Evolutionary conservation across 2,888 invertebrate species (phyloP).

Genomic region (Chrysotoxum bicinctum): DNA sequence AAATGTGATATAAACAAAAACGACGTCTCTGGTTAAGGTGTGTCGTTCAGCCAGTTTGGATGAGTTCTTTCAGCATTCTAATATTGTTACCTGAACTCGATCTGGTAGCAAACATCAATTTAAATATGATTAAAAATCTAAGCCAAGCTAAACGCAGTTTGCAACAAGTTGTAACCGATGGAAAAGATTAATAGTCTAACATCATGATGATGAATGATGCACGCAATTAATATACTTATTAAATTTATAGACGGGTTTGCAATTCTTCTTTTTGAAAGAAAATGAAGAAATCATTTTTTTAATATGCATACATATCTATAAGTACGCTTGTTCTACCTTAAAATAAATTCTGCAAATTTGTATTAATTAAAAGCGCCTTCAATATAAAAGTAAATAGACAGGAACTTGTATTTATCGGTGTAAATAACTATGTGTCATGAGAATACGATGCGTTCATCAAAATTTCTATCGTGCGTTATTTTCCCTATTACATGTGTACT

Average conservation of each 20-base stretch:
- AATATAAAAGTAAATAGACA: too few relatives aligned
- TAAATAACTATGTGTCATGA: too few relatives aligned
- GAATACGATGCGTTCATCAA: too few relatives aligned
- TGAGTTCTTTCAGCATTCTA: background rate
- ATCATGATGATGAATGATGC: background rate
- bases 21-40: background rate
- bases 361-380: too few relatives aligned
- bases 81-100: background rate
- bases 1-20: background rate
- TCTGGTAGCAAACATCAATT: background rate
- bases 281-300: background rate
- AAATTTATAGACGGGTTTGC: background rate
- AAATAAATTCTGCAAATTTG: too few relatives aligned
- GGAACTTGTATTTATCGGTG: too few relatives aligned
- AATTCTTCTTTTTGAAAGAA: too few relatives aligned
- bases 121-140: slow-evolving; percentile 7
- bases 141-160: background rate
- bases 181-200: background rate
- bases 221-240: background rate
- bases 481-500: too few relatives aligned
- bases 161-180: background rate
- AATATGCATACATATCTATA: too few relatives aligned
- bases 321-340: too few relatives aligned
- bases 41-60: background rate
- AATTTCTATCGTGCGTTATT: too few relatives aligned